Evolutionary conservation across 2,888 invertebrate species (phyloP), one percentile per base, ranked within the genome.

Genomic region (Drosophila prolongata): DNA sequence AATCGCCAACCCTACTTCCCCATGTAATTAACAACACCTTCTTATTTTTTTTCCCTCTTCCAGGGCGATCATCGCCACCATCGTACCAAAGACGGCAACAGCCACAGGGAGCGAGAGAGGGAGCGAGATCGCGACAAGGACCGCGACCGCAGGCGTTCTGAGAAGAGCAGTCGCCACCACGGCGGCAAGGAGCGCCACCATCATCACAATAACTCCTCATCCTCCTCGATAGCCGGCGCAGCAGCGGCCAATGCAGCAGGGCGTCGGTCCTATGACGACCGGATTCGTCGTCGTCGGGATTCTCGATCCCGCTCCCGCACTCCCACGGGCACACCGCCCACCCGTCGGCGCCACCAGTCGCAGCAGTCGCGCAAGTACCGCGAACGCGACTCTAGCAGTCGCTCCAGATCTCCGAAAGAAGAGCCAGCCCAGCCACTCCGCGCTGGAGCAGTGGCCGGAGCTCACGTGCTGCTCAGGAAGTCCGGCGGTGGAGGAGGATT

Each of bases 41-140:
- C 8, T 8, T 38, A 10, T 5, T 44, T 30, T 8, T 14, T 27
- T 68, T 73, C 1, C 64, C 24, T 24, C 4, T 24, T 24, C 24
- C 24, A 89, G 85, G 64, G 67, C 60, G 83, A 85, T 13, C 85
- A 87, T 46, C 89, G 85, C 38, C 74, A 82, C 68, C 72, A 87
- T 61, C 87, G 79, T 56, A 75, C 77, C 77, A 84, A 87, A 77
- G 83, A 84, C 19, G 53, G 53, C 46, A 46, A 50, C 19, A 43
- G 70, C 24, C 66, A 71, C 47, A 47, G 64, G n/a, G 73, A 70
- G 14, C 70, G 73, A 1, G 68, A 80, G 34, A 72, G 76, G 35
- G 87, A 46, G 8, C 55, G 73, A 10, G 70, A 73, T 14, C 68
- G 70, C 11, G 70, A 69, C 37, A 69, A 53, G n/a, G 69, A 72